phyloP scores from a whole-genome alignment of 2,888 invertebrate genomes.

The Eugnorisma glareosa region DNA sequence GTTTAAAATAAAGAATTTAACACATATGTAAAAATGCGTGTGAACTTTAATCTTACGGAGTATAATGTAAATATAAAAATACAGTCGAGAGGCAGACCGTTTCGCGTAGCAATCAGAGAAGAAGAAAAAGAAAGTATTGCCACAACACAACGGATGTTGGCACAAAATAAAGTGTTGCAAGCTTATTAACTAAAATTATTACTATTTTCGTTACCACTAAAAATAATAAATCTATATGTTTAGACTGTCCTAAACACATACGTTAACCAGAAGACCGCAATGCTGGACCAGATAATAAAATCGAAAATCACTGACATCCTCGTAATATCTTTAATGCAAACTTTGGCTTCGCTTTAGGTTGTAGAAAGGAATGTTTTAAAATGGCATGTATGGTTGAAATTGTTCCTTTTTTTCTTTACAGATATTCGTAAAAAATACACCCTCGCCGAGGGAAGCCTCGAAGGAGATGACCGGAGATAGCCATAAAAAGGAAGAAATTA shows the following conservation, averaged over 20 bases:
- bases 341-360: background rate
- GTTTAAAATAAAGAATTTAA: background rate
- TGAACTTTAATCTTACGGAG: too few species aligned
- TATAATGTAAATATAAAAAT: too few species aligned
- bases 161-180: too few species aligned
- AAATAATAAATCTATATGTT: too few species aligned
- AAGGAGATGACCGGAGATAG: background rate
- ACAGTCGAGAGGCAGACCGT: too few species aligned
- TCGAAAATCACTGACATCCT: background rate
- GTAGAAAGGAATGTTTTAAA: background rate
- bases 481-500: background rate
- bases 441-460: background rate
- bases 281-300: background rate
- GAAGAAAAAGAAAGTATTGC: too few species aligned
- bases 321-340: background rate
- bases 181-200: too few species aligned
- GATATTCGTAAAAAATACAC: background rate
- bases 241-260: too few species aligned
- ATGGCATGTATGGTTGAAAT: background rate
- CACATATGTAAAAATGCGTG: too few species aligned
- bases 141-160: too few species aligned
- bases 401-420: background rate
- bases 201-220: too few species aligned
- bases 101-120: too few species aligned
- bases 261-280: background rate